phyloP scores from a whole-genome alignment of 2,113 vertebrate genomes.

The Myotis davidii region DNA sequence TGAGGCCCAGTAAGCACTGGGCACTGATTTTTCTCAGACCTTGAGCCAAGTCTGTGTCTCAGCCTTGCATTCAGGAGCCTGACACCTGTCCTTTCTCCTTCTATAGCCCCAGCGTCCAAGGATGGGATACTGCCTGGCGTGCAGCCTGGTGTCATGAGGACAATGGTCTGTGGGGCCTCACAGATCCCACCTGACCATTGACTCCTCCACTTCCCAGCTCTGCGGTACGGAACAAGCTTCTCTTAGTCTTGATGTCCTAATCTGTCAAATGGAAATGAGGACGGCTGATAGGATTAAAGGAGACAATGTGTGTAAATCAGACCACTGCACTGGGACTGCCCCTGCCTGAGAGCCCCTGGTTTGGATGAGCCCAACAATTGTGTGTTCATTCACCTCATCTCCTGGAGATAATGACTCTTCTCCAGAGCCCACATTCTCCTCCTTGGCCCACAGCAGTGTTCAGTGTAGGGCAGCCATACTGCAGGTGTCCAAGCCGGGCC shows the following conservation, averaged over 20 bases:
- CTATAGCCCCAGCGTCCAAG: neutral
- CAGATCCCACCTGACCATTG: fast-evolving
- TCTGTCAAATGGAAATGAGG: neutral
- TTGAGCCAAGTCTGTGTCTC: neutral
- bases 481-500: neutral
- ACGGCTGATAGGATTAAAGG: neutral
- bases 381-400: neutral
- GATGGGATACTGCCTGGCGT: neutral
- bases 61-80: neutral
- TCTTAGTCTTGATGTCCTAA: neutral
- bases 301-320: neutral
- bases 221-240: neutral
- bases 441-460: neutral
- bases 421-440: neutral
- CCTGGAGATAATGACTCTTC: neutral
- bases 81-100: neutral
- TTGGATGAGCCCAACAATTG: neutral
- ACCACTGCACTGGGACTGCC: neutral
- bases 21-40: neutral
- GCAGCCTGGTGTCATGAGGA: neutral
- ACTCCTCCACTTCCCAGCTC: neutral
- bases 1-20: neutral
- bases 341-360: too few relatives aligned
- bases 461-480: neutral
- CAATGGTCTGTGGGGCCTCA: neutral